These are phyloP conservation scores for Oncorhynchus kisutch DNA, from an alignment of 2,113 vertebrate genomes.

Conservation along the genomic window DNA sequence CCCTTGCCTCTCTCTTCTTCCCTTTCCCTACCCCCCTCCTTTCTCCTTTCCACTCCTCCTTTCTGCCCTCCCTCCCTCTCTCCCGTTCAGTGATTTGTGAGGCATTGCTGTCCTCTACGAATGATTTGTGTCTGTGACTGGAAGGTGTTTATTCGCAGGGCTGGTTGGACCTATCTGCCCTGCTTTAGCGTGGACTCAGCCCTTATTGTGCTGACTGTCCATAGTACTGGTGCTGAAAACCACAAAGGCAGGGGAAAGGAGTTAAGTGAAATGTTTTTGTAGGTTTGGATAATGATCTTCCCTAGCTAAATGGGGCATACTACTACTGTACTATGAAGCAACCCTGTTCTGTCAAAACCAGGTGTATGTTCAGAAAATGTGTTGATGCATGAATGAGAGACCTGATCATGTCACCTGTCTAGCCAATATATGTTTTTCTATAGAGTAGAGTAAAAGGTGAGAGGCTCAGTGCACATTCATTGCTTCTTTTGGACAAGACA, in stretches of 20 bases:
- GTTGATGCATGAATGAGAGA: no score
- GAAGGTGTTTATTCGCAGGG: conserved; percentile 43
- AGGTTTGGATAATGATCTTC: no score
- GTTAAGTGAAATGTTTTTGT: no score
- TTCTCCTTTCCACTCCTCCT: background rate
- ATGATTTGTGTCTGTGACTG: conserved; percentile 41
- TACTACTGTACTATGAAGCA: no score
- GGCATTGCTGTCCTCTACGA: conserved; percentile 50
- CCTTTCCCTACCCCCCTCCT: background rate
- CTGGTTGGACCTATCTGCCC: conserved; percentile 24
- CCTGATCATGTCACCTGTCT: no score
- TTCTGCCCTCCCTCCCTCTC: background rate
- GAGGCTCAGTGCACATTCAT: no score
- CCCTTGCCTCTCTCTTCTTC: background rate
- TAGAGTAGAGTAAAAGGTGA: no score
- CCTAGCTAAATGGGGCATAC: no score
- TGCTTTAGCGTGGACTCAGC: conserved; percentile 27
- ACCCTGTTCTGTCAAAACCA: no score
- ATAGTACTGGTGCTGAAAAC: conserved; percentile 30
- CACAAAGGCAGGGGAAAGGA: background rate
- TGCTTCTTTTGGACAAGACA: no score
- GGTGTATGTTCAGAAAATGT: no score
- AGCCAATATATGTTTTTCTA: no score
- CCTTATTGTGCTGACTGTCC: conserved; percentile 63
- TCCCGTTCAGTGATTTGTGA: conserved; percentile 46